Conservation (phyloP, 2,797 vertebrate genomes). For the Gobio occitaniae region DNA sequence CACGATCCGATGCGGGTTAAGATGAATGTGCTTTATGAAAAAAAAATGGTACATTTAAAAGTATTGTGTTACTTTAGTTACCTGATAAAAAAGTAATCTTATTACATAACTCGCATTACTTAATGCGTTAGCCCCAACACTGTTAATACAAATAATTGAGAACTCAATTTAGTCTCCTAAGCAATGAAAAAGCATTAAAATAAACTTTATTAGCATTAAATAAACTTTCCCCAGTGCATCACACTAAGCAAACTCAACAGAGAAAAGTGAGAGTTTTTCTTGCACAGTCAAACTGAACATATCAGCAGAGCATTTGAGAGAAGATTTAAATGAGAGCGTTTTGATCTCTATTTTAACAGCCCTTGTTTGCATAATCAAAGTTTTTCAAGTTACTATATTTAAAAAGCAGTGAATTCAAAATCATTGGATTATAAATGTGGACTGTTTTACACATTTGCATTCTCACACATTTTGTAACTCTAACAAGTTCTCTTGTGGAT, state of each 20-base stretch:
- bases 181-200: neutral
- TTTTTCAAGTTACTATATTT: conserved; percentile 5
- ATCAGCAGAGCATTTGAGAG: neutral
- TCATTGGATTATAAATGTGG: conserved; percentile 1
- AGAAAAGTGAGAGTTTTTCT: neutral
- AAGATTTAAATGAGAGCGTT: conserved; percentile 15
- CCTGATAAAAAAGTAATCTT: neutral
- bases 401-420: neutral
- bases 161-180: neutral
- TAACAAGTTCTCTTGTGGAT: neutral
- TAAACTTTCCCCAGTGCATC: neutral
- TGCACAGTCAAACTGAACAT: neutral
- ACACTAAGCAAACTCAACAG: neutral
- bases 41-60: too few relatives aligned
- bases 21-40: too few relatives aligned
- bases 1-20: too few relatives aligned
- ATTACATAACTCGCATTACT: neutral
- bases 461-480: conserved; percentile 6
- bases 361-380: conserved; percentile 11
- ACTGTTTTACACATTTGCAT: conserved; percentile 23
- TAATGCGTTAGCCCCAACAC: neutral
- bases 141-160: neutral
- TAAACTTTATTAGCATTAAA: neutral
- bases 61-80: neutral
- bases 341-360: neutral